Conservation (phyloP, 1,140 invertebrate species). For the Pseudoatta argentina region DNA sequence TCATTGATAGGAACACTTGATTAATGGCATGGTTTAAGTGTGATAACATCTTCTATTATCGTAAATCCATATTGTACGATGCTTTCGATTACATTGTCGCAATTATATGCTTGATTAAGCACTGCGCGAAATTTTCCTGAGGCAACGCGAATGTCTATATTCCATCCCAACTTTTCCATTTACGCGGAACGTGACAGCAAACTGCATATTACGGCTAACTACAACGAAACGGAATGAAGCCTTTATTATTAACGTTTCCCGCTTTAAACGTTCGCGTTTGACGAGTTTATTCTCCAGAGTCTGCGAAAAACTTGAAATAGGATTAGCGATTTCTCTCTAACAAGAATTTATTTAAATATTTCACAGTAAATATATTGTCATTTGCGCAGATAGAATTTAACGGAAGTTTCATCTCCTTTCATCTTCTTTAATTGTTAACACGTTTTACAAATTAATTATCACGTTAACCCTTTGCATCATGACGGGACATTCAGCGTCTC, state of each 20-base stretch:
- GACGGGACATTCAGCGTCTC: no score
- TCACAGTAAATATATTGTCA: constrained; percentile 13
- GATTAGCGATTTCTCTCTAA: constrained; percentile 29
- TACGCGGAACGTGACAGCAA: constrained; percentile 23
- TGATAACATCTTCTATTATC: constrained; percentile 11
- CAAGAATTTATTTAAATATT: constrained; percentile 33
- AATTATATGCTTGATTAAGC: constrained; percentile 24
- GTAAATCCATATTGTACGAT: neutral
- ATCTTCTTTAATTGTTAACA: constrained; percentile 6
- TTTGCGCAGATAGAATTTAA: constrained; percentile 2
- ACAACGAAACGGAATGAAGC: constrained; percentile 22
- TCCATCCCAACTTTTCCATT: constrained; percentile 25
- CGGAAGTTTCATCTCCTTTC: neutral
- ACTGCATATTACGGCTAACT: constrained; percentile 29
- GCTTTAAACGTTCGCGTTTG: constrained; percentile 14
- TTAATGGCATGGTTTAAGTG: neutral
- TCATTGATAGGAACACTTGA: constrained; percentile 10
- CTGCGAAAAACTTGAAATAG: constrained; percentile 7
- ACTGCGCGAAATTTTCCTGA: constrained; percentile 14
- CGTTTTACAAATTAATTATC: constrained; percentile 3
- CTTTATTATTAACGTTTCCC: constrained; percentile 38
- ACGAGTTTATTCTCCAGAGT: neutral
- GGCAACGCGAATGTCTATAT: neutral
- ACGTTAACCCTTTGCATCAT: neutral
- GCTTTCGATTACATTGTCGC: constrained; percentile 17